These are phyloP conservation scores for Macaria liturata DNA, from an alignment of 2,888 invertebrate species.

Conservation along the genomic window DNA sequence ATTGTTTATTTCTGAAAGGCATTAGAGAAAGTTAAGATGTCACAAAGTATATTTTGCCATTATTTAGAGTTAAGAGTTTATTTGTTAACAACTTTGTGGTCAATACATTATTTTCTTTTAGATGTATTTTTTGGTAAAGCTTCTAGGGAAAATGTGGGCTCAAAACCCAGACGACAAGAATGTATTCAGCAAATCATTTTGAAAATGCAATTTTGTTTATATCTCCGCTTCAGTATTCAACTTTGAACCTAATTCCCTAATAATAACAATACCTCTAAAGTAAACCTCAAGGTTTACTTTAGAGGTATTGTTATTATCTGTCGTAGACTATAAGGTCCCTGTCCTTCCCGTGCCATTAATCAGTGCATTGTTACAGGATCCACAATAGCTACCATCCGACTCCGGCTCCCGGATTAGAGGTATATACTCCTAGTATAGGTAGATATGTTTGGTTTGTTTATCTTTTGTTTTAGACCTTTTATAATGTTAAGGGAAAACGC, in stretches of 20 bases:
- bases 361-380: constrained; percentile 47
- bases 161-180: neutral
- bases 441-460: no score
- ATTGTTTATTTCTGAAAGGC: neutral
- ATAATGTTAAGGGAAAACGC: no score
- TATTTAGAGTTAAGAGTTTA: no score
- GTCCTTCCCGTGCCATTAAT: constrained; percentile 46
- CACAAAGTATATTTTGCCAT: no score
- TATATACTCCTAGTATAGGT: neutral
- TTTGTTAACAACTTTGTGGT: no score
- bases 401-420: constrained; percentile 33
- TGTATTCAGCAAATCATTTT: constrained; percentile 28
- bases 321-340: constrained; percentile 29
- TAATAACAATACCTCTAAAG: no score
- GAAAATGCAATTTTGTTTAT: constrained; percentile 15
- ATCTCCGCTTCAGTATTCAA: neutral
- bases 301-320: no score
- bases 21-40: no score
- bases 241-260: constrained; percentile 1
- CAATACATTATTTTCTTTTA: no score
- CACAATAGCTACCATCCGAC: constrained; percentile 42
- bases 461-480: no score
- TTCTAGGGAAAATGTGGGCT: no score
- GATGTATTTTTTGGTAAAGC: no score
- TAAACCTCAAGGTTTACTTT: constrained; percentile 23